phyloP scores from a whole-genome alignment of 1,140 invertebrate species.

The Listronotus bonariensis region DNA sequence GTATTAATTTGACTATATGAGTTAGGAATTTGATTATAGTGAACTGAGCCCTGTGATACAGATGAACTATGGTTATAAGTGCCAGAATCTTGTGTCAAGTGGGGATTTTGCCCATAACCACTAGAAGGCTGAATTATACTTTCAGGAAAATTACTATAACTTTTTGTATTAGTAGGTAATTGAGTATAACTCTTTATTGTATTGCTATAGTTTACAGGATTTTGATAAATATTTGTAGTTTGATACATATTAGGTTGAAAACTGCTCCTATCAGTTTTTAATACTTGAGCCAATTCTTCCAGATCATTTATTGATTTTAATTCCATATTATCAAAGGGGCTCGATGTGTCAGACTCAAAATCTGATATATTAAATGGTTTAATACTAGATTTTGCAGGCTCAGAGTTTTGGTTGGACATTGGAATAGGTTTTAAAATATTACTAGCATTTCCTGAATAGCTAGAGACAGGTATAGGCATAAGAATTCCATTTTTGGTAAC shows the following conservation, averaged over 20 bases:
- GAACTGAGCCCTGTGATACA: background rate
- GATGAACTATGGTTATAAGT: background rate
- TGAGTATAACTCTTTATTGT: constrained; percentile 3
- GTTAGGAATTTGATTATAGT: constrained; percentile 10
- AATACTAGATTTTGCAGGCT: constrained; percentile 14
- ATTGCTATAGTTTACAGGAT: constrained; percentile 2
- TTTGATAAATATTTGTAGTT: constrained; percentile 5
- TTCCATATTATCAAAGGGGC: constrained; percentile 89
- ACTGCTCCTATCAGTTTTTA: constrained; percentile 53
- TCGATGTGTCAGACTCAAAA: constrained; percentile 87
- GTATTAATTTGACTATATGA: constrained; percentile 18
- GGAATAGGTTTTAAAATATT: constrained; percentile 50
- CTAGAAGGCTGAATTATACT: background rate
- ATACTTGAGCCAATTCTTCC: constrained; percentile 79
- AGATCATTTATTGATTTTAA: constrained; percentile 89
- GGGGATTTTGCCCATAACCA: background rate
- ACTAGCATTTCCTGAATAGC: constrained; percentile 28
- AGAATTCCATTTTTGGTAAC: constrained; percentile 42
- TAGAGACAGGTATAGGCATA: constrained; percentile 42
- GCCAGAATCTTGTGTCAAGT: background rate
- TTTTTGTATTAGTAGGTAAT: constrained; percentile 1
- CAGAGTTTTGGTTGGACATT: background rate
- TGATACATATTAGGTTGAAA: constrained; percentile 13
- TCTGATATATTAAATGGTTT: constrained; percentile 61
- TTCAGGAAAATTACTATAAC: constrained; percentile 10